Evolutionary conservation across 2,888 invertebrate species (phyloP).

Genomic region (Myathropa florea): DNA sequence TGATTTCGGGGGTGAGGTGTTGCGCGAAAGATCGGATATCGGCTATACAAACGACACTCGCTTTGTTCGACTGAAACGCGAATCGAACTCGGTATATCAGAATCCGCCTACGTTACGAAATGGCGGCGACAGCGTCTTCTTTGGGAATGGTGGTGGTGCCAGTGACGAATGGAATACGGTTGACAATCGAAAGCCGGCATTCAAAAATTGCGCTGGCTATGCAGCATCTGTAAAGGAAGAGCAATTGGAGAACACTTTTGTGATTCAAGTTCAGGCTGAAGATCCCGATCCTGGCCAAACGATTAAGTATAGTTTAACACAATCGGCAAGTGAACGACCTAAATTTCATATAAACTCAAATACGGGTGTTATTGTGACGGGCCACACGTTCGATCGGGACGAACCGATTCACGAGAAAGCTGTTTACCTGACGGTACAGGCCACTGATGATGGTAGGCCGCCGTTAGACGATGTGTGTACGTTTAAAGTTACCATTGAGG

Average conservation of each 20-base stretch:
- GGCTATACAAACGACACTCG: slow-evolving; percentile 70
- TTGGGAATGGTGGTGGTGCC: slow-evolving; percentile 66
- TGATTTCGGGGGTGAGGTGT: neutral
- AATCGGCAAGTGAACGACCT: slow-evolving; percentile 87
- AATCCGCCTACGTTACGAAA: slow-evolving; percentile 71
- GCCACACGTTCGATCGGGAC: slow-evolving; percentile 92
- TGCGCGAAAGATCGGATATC: slow-evolving; percentile 32
- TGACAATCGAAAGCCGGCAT: slow-evolving; percentile 93
- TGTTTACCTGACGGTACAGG: slow-evolving; percentile 92
- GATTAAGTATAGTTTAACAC: slow-evolving; percentile 91
- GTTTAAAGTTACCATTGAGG: slow-evolving; percentile 93
- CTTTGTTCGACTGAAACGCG: slow-evolving; percentile 68
- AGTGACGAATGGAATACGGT: slow-evolving; percentile 74
- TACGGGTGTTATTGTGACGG: slow-evolving; percentile 89
- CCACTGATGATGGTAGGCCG: slow-evolving; percentile 95
- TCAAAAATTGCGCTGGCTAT: slow-evolving; percentile 91
- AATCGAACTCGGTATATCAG: slow-evolving; percentile 73
- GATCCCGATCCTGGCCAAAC: slow-evolving; percentile 88
- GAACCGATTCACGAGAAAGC: slow-evolving; percentile 92
- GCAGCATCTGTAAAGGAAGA: slow-evolving; percentile 91
- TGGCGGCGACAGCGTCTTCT: slow-evolving; percentile 51
- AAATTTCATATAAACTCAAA: slow-evolving; percentile 90
- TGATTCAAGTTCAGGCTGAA: slow-evolving; percentile 82
- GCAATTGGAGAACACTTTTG: slow-evolving; percentile 86
- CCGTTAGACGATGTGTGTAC: slow-evolving; percentile 96